A percentile compares a stretch with the other conserved stretches of the same genome.
Evolutionary conservation across 1,140 invertebrate species (phyloP).

Genomic region (Drosophila lini): DNA sequence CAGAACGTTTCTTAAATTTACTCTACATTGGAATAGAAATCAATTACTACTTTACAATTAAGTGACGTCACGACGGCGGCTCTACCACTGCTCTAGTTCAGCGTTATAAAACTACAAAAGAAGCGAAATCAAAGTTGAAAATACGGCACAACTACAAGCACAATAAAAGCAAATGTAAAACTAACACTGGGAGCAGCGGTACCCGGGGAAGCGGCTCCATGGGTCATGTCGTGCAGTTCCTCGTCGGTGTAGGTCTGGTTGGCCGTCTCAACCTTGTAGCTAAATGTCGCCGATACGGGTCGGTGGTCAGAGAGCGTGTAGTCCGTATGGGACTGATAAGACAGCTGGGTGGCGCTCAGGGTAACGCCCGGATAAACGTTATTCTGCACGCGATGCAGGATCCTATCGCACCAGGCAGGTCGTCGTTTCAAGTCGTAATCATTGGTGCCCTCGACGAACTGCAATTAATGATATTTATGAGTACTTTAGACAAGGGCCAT

Average conservation of each 20-base stretch:
- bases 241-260: conserved; percentile 86
- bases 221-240: conserved; percentile 83
- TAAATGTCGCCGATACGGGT: conserved; percentile 96
- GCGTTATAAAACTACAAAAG: conserved; percentile 76
- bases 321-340: conserved; percentile 93
- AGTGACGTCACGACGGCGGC: conserved; percentile 20
- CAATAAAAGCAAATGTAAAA: conserved; percentile 53
- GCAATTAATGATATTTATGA: conserved; percentile 1
- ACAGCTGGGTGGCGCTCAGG: conserved; percentile 88
- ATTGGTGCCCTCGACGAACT: conserved; percentile 88
- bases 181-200: conserved; percentile 84
- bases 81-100: conserved; percentile 64
- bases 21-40: conserved; percentile 12
- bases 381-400: conserved; percentile 93
- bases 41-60: conserved; percentile 30
- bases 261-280: conserved; percentile 63
- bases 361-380: conserved; percentile 78
- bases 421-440: conserved; percentile 93
- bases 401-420: conserved; percentile 99
- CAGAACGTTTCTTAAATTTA: conserved; percentile 17
- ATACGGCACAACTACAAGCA: conserved; percentile 47
- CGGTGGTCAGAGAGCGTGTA: conserved; percentile 98
- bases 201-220: conserved; percentile 51
- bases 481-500: conserved; percentile 1
- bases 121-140: conserved; percentile 57